These are phyloP conservation scores for Pleuronectes platessa DNA, from an alignment of 2,113 vertebrate genomes.

Conservation along the genomic window DNA sequence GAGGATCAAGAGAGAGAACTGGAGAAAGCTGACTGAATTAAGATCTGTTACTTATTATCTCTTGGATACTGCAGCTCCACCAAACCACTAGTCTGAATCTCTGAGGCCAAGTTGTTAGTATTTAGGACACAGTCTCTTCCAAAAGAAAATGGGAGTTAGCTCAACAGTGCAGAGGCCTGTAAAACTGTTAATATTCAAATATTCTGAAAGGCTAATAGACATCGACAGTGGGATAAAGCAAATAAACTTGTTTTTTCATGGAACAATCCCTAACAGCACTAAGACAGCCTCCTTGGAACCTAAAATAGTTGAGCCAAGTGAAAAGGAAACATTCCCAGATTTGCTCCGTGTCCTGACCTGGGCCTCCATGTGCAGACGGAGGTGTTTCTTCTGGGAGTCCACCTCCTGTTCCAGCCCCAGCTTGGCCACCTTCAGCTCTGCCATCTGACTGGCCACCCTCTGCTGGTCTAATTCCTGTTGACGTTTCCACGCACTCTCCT, in stretches of 20 bases:
- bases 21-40: neutral
- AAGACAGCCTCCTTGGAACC: neutral
- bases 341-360: constrained; percentile 73
- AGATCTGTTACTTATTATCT: neutral
- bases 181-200: neutral
- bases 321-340: neutral
- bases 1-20: neutral
- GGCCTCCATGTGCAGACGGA: constrained; percentile 90
- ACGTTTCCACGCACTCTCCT: constrained; percentile 85
- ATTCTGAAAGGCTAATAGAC: no score
- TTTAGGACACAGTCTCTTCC: no score
- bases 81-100: neutral
- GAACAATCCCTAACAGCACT: neutral
- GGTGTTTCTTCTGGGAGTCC: constrained; percentile 84
- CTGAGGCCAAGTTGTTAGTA: neutral
- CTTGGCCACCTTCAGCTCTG: constrained; percentile 88
- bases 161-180: neutral
- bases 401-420: constrained; percentile 88
- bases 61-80: neutral
- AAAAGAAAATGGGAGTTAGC: no score
- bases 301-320: neutral
- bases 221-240: neutral
- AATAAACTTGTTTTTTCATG: neutral
- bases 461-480: constrained; percentile 85
- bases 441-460: constrained; percentile 86